Percentiles rank a stretch among this genome's conserved stretches.
These are phyloP conservation scores for Acrobasis suavella DNA, from an alignment of 2,888 invertebrate genomes.

Conservation along the genomic window DNA sequence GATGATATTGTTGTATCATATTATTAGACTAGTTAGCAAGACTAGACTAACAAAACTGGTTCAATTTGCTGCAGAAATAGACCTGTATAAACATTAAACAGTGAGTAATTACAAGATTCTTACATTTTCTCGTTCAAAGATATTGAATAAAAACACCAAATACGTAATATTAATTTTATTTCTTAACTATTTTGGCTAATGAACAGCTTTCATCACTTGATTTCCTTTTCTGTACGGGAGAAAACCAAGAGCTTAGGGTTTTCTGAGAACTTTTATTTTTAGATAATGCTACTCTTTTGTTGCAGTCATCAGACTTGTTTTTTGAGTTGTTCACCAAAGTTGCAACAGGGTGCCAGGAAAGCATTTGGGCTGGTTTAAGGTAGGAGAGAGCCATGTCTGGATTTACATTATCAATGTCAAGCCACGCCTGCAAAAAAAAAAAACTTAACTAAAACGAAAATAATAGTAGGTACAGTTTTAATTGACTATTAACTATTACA, in stretches of 20 bases:
- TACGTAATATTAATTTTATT: constrained; percentile 17
- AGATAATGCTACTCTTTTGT: constrained; percentile 66
- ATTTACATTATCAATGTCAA: constrained; percentile 81
- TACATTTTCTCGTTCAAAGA: background rate
- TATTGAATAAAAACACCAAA: constrained; percentile 1
- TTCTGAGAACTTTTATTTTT: constrained; percentile 59
- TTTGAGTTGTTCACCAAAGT: constrained; percentile 87
- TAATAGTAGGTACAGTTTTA: too few relatives aligned
- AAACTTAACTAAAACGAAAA: background rate
- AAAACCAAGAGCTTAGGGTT: constrained; percentile 72
- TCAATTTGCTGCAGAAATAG: background rate
- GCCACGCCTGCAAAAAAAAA: constrained; percentile 83
- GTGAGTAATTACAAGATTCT: background rate
- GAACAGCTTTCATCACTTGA: constrained; percentile 37
- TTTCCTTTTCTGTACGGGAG: constrained; percentile 59
- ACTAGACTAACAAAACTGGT: background rate
- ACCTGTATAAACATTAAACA: background rate
- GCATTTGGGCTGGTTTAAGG: constrained; percentile 76
- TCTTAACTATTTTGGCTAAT: constrained; percentile 46
- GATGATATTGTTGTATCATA: too few relatives aligned
- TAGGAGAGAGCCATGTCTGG: constrained; percentile 77
- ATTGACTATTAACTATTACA: too few relatives aligned
- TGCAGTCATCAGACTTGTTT: constrained; percentile 84
- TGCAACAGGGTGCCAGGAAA: constrained; percentile 88
- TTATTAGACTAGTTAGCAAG: background rate